Base-by-base conservation (phyloP, 2,888 invertebrate species). In the Emmelina monodactyla region DNA sequence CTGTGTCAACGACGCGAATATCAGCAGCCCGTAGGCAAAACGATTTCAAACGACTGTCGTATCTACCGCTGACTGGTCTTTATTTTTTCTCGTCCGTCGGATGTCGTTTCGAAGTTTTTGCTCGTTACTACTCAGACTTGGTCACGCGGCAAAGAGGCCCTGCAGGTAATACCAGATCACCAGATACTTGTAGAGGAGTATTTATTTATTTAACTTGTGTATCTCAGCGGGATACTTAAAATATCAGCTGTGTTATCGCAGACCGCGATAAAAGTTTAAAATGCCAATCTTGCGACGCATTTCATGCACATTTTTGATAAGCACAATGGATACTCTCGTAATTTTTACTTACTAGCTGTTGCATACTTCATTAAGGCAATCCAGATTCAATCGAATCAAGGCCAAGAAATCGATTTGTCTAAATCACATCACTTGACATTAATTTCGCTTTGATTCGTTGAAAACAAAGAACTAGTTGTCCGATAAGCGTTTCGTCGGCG, bases 401-500 rank as follows among this genome's bases (percentile, higher is more conserved):
- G n/a, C n/a, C n/a, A n/a, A n/a, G n/a, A n/a, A n/a, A n/a, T n/a
- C n/a, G n/a, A n/a, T n/a, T n/a, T n/a, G n/a, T n/a, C n/a, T n/a
- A 29, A 29, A 29, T 14, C 30, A 14, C 3, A 67, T 63, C 54
- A 25, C 25, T 25, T 25, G 25, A 25, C 25, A 25, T 11, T 25
- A 7, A n/a, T 3, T 9, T 9, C 25, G 29, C 14, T 6, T 19
- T 19, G 5, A 6, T 19, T 13, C 50, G 63, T 63, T 50, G 61
- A 71, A 71, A 76, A 76, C 73, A 75, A 72, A 67, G 61, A 62
- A 61, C 68, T 70, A 71, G 68, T 64, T 62, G 59, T 55, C 47
- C 62, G 72, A 75, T 73, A 75, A 73, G 58, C 56, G 55, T 58
- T 61, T 61, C 51, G 66, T 64, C 62, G 69, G 49, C 47, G 53